phyloP scores from a whole-genome alignment of 2,888 invertebrate genomes.

The Hoplodrina ambigua region DNA sequence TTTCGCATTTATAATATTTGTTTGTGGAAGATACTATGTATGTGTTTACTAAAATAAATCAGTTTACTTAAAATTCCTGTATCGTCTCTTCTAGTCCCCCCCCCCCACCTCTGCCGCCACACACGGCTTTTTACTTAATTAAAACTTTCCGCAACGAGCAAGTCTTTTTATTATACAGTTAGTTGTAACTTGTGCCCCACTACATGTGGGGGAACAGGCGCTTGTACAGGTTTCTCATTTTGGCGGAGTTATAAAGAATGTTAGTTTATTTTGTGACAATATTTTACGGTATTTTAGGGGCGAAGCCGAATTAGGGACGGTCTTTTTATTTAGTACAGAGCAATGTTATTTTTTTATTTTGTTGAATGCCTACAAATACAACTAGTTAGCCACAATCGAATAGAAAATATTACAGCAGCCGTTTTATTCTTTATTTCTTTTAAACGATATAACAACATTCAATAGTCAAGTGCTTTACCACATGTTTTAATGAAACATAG shows the following conservation, averaged over 20 bases:
- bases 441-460: no score
- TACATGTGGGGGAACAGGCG: background rate
- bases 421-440: no score
- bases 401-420: no score
- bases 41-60: conserved; percentile 4
- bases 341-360: background rate
- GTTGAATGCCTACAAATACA: background rate
- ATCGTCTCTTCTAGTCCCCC: conserved; percentile 17
- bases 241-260: conserved; percentile 1
- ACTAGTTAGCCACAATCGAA: background rate
- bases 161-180: conserved; percentile 44
- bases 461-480: no score
- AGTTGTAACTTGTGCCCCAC: conserved; percentile 26
- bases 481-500: no score
- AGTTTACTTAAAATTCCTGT: background rate
- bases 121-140: conserved; percentile 68
- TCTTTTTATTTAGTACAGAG: background rate
- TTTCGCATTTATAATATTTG: no score
- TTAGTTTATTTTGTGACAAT: background rate
- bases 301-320: background rate
- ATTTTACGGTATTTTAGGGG: background rate
- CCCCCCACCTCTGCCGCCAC: background rate
- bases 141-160: conserved; percentile 63
- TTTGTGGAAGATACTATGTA: background rate
- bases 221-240: conserved; percentile 7